phyloP scores from a whole-genome alignment of 2,888 invertebrate genomes.

The Tiliacea citrago region DNA sequence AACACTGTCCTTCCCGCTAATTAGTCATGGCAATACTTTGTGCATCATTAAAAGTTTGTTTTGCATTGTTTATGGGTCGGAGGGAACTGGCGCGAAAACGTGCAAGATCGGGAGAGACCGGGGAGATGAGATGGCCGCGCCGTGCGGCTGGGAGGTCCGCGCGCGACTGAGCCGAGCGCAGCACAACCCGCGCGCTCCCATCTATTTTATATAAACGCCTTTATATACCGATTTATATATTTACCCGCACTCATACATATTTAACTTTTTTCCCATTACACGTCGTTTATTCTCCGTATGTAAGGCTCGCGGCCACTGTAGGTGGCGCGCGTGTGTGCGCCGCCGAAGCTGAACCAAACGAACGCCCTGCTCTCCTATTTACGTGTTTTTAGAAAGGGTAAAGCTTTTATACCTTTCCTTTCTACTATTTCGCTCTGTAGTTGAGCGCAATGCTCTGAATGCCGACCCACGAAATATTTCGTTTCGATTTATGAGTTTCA shows the following conservation, averaged over 20 bases:
- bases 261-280: constrained; percentile 91
- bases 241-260: constrained; percentile 91
- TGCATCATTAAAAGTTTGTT: constrained; percentile 56
- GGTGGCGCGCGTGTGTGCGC: constrained; percentile 80
- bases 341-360: constrained; percentile 78
- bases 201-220: constrained; percentile 88
- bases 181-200: constrained; percentile 79
- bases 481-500: constrained; percentile 88
- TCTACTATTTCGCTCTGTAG: constrained; percentile 87
- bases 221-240: constrained; percentile 91
- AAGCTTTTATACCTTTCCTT: constrained; percentile 90
- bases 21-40: constrained; percentile 60
- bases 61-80: constrained; percentile 48
- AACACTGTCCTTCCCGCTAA: constrained; percentile 59
- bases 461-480: constrained; percentile 85
- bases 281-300: constrained; percentile 89
- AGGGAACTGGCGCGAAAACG: constrained; percentile 71
- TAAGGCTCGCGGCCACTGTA: constrained; percentile 77
- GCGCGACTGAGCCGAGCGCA: constrained; percentile 84
- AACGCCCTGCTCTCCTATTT: constrained; percentile 85
- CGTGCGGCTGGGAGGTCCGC: constrained; percentile 75
- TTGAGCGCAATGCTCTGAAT: constrained; percentile 84
- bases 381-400: constrained; percentile 90
- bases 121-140: constrained; percentile 44
- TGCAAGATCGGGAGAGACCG: constrained; percentile 43